These are phyloP conservation scores for Notolabrus celidotus DNA, from an alignment of 2,797 vertebrate genomes.

Conservation along the genomic window DNA sequence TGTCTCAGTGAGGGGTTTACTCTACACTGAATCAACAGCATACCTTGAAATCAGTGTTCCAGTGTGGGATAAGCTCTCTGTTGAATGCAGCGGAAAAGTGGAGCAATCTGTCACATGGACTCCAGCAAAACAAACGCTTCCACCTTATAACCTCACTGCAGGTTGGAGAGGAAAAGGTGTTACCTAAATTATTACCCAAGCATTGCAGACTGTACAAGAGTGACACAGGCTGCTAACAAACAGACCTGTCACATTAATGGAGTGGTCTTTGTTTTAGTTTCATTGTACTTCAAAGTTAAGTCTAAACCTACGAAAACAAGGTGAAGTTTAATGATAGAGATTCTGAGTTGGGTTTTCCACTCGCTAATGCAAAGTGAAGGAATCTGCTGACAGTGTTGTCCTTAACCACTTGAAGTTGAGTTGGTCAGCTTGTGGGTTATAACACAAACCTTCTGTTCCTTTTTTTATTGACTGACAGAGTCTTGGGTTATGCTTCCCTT, in stretches of 20 bases:
- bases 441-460: too few relatives aligned
- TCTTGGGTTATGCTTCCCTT: too few relatives aligned
- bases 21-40: constrained; percentile 16
- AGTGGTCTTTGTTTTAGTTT: too few relatives aligned
- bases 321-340: too few relatives aligned
- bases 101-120: constrained; percentile 25
- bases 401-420: too few relatives aligned
- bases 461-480: too few relatives aligned
- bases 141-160: constrained; percentile 1
- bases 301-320: too few relatives aligned
- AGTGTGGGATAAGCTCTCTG: constrained; percentile 47
- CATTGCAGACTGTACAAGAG: not conserved
- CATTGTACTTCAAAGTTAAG: too few relatives aligned
- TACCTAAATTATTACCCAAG: not conserved
- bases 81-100: constrained; percentile 19
- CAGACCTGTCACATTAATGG: not conserved
- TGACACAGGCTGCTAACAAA: not conserved
- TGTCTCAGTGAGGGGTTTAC: constrained; percentile 12
- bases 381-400: too few relatives aligned
- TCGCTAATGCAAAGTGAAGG: too few relatives aligned
- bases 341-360: too few relatives aligned
- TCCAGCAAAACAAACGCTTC: constrained; percentile 1
- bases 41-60: constrained; percentile 36
- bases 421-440: too few relatives aligned
- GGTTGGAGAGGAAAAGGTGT: constrained; percentile 1